Conservation (phyloP, 2,797 vertebrate species). For the Streptopelia turtur region DNA sequence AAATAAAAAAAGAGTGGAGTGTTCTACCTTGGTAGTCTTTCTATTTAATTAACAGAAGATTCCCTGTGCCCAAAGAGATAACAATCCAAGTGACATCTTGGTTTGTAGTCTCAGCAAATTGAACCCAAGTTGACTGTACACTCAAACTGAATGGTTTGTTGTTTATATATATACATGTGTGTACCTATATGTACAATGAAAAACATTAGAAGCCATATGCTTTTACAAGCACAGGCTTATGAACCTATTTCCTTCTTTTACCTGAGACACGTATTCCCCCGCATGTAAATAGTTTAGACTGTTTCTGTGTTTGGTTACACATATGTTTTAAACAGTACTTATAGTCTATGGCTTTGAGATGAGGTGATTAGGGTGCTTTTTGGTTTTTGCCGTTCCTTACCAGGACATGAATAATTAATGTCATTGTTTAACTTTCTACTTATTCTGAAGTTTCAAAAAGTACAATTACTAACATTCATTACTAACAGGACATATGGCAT, state of each 20-base stretch:
- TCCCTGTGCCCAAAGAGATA: neutral
- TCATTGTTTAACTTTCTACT: neutral
- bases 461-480: neutral
- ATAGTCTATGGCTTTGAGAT: neutral
- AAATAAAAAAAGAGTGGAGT: fast-evolving
- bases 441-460: neutral
- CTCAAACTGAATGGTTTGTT: neutral
- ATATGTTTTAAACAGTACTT: neutral
- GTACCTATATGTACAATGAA: neutral
- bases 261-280: neutral
- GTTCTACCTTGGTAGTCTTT: neutral
- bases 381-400: neutral
- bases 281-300: neutral
- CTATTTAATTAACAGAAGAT: neutral
- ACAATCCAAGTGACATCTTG: neutral
- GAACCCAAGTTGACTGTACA: neutral
- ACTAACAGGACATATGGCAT: neutral
- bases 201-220: neutral
- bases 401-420: neutral
- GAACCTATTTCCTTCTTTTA: neutral
- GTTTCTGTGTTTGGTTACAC: neutral
- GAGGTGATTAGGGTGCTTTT: neutral
- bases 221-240: neutral
- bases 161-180: neutral
- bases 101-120: neutral